A percentile compares a stretch with the other conserved stretches of the same genome.
These are phyloP conservation scores for Aspidoscelis tigris DNA, from an alignment of 2,113 vertebrate species.

Conservation along the genomic window DNA sequence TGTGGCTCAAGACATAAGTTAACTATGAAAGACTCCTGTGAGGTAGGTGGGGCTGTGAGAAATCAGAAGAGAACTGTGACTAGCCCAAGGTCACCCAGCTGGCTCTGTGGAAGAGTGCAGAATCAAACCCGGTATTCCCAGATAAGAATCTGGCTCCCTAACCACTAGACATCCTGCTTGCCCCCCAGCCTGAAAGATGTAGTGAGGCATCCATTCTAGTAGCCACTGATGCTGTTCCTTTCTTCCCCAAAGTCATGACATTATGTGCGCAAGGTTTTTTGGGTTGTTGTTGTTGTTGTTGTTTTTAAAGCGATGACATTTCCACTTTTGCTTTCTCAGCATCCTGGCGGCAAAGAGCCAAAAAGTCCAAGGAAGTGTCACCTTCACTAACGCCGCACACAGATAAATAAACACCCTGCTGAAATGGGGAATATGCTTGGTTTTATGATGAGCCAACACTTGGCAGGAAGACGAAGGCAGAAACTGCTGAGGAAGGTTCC, in stretches of 20 bases:
- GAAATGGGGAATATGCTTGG: neutral
- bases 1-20: neutral
- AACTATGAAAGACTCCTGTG: too few relatives aligned
- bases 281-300: too few relatives aligned
- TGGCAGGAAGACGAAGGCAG: constrained; percentile 9
- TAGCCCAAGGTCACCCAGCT: too few relatives aligned
- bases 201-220: too few relatives aligned
- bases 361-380: neutral
- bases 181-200: too few relatives aligned
- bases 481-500: neutral
- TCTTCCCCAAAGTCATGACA: neutral
- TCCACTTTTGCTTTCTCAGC: neutral
- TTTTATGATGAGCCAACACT: constrained; percentile 1
- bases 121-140: too few relatives aligned
- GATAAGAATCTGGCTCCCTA: too few relatives aligned
- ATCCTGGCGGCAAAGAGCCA: constrained; percentile 7
- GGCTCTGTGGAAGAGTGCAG: too few relatives aligned
- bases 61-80: too few relatives aligned
- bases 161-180: too few relatives aligned
- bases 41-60: too few relatives aligned
- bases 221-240: too few relatives aligned
- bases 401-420: neutral
- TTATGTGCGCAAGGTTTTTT: neutral
- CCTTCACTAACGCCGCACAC: neutral
- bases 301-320: neutral